phyloP scores from a whole-genome alignment of 1,140 invertebrate genomes.

The Ladona fulva region DNA sequence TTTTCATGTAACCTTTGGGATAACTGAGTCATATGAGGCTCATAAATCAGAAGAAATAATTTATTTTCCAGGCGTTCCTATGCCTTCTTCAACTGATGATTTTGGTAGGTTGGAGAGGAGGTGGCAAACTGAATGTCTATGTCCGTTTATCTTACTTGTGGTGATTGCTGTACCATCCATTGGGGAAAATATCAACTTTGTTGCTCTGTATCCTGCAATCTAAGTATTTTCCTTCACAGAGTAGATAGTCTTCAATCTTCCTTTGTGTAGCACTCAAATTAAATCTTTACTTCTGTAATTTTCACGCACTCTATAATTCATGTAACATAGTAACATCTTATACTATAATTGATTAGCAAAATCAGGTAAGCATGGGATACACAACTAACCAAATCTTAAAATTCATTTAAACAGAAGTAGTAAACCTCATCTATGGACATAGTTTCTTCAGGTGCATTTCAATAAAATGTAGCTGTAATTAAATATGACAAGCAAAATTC shows the following conservation, averaged over 20 bases:
- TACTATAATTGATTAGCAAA: no score
- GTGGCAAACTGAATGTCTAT: neutral
- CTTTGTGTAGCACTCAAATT: no score
- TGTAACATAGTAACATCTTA: no score
- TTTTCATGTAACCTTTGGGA: neutral
- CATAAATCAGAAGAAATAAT: neutral
- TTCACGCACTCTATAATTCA: neutral
- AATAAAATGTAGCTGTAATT: no score
- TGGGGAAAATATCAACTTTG: neutral
- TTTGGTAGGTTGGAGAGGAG: conserved; percentile 1
- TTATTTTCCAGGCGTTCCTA: neutral
- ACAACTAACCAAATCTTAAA: no score
- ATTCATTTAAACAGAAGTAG: no score
- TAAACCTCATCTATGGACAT: no score
- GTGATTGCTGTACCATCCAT: neutral
- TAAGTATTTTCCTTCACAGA: neutral
- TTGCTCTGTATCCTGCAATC: neutral
- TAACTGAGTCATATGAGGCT: neutral
- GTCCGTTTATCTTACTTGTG: neutral
- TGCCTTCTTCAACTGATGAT: neutral
- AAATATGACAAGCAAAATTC: no score
- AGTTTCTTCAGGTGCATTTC: no score
- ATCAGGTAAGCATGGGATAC: no score
- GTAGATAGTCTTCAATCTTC: no score
- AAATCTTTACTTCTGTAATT: neutral